These are phyloP conservation scores for Drosophila parvula DNA, from an alignment of 1,140 invertebrate genomes.

Conservation along the genomic window DNA sequence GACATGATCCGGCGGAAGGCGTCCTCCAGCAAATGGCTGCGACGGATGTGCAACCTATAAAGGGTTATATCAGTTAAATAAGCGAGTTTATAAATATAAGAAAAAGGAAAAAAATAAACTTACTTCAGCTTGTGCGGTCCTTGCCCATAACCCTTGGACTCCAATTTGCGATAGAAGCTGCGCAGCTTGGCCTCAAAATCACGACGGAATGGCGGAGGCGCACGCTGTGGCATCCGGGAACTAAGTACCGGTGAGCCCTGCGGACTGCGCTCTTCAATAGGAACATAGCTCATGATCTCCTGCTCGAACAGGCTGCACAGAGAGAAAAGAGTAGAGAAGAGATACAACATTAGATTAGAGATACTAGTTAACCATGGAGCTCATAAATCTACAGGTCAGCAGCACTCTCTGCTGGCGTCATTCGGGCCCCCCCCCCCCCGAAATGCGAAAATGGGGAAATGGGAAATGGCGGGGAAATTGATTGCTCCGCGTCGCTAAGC, in stretches of 20 bases:
- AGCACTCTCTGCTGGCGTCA: conserved; percentile 23
- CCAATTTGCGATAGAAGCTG: conserved; percentile 97
- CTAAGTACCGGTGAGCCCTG: conserved; percentile 84
- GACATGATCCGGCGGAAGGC: conserved; percentile 98
- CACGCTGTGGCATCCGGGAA: conserved; percentile 90
- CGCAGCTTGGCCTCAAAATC: conserved; percentile 98
- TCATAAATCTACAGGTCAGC: conserved; percentile 33
- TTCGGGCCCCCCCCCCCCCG: background rate
- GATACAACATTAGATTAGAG: background rate
- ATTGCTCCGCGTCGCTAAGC: conserved; percentile 51
- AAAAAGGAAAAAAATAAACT: no score
- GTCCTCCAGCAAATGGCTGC: conserved; percentile 97
- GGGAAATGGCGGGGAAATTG: conserved; percentile 29
- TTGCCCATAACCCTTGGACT: conserved; percentile 98
- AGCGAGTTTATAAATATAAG: no score
- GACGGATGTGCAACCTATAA: conserved; percentile 93
- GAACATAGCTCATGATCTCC: conserved; percentile 99
- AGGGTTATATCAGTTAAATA: background rate
- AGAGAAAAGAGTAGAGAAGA: background rate
- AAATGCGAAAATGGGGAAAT: no score
- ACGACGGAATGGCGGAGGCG: conserved; percentile 93
- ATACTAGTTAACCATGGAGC: conserved; percentile 16
- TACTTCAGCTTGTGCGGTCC: conserved; percentile 98
- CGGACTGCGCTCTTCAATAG: conserved; percentile 87
- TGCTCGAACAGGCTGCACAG: conserved; percentile 96